phyloP scores from a whole-genome alignment of 2,797 vertebrate genomes.

The Natrix natrix region DNA sequence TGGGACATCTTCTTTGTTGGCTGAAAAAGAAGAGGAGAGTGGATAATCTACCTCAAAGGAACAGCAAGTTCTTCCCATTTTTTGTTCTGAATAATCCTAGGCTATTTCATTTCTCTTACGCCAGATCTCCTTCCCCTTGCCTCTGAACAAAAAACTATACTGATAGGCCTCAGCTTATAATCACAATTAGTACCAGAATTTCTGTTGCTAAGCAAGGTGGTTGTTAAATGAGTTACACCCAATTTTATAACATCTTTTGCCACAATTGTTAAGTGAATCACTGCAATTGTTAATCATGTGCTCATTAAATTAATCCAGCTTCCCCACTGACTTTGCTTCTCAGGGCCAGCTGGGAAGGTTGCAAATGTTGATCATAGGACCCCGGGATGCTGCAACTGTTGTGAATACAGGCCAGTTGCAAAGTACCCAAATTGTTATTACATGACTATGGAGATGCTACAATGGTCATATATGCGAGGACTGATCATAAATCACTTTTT shows the following conservation, averaged over 20 bases:
- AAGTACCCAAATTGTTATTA: background rate
- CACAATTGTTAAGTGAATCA: background rate
- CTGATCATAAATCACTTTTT: background rate
- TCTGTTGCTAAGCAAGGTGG: background rate
- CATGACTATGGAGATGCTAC: background rate
- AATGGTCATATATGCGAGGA: background rate
- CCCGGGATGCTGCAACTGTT: background rate
- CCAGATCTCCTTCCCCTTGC: background rate
- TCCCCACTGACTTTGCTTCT: background rate
- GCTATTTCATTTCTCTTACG: background rate
- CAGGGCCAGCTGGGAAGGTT: background rate
- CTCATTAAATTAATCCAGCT: background rate
- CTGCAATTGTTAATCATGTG: background rate
- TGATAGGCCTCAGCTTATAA: background rate
- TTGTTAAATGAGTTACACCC: background rate
- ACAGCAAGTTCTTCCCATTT: background rate
- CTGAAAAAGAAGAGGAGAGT: background rate
- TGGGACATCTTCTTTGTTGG: constrained; percentile 14
- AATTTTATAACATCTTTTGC: background rate
- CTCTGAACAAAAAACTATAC: background rate
- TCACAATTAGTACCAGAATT: background rate
- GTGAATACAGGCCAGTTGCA: background rate
- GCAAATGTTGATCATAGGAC: background rate
- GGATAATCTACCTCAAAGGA: background rate
- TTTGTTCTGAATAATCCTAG: background rate